phyloP scores from a whole-genome alignment of 2,797 vertebrate genomes.

The Xerus rutilus region DNA sequence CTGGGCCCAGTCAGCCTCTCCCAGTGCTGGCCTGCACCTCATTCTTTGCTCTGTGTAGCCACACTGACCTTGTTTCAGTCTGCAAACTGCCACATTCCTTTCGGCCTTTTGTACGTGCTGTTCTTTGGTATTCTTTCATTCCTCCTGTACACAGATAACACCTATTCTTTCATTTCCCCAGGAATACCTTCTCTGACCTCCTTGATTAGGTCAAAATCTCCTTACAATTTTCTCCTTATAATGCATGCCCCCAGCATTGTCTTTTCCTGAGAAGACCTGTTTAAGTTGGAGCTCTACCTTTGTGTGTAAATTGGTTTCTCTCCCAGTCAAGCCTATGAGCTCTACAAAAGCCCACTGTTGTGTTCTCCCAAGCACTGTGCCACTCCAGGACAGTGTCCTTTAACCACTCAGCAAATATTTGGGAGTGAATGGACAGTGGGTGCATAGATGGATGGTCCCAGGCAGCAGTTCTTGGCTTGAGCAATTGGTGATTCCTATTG shows the following conservation, averaged over 20 bases:
- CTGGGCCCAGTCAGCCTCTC: not conserved
- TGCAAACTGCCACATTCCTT: not conserved
- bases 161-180: not conserved
- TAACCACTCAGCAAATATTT: not conserved
- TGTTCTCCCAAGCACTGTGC: too few relatives aligned
- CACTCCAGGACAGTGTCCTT: not conserved
- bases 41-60: not conserved
- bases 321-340: not conserved
- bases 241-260: not conserved
- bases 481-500: not conserved
- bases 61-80: not conserved
- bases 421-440: not conserved
- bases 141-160: not conserved
- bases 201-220: not conserved
- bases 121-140: not conserved
- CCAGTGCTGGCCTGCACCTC: not conserved
- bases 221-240: not conserved
- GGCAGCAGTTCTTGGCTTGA: not conserved
- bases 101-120: not conserved
- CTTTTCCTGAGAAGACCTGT: not conserved
- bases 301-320: not conserved
- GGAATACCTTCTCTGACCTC: not conserved
- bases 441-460: not conserved
- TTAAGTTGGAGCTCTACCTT: not conserved
- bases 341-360: not conserved